Evolutionary conservation across 2,113 vertebrate species (phyloP).

Genomic region (Oophaga pumilio): DNA sequence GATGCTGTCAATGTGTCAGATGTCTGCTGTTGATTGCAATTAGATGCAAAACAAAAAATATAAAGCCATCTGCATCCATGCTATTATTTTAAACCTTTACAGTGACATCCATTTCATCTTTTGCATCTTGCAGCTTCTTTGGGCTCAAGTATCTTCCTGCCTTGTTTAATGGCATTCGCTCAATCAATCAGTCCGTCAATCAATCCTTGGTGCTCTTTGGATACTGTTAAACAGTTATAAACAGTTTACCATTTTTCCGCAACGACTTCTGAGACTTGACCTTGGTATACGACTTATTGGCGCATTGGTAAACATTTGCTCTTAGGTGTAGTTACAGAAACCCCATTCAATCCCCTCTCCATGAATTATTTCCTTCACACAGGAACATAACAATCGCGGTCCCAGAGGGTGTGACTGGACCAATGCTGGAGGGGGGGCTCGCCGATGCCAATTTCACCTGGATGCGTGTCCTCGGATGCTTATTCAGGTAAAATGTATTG

Average conservation of each 20-base stretch:
- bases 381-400: no score
- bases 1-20: constrained; percentile 99
- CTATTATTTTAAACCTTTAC: constrained; percentile 81
- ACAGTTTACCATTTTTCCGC: not conserved
- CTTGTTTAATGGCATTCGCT: constrained; percentile 64
- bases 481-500: no score
- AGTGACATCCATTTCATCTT: constrained; percentile 74
- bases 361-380: not conserved
- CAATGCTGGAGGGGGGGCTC: no score
- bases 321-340: not conserved
- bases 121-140: constrained; percentile 72
- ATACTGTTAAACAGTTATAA: constrained; percentile 57
- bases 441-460: no score
- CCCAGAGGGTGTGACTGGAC: no score
- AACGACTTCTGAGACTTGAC: not conserved
- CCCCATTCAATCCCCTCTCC: not conserved
- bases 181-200: constrained; percentile 60
- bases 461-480: no score
- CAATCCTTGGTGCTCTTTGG: constrained; percentile 64
- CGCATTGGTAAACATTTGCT: not conserved
- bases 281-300: not conserved
- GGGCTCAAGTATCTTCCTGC: constrained; percentile 73
- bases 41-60: constrained; percentile 93
- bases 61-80: constrained; percentile 85
- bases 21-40: constrained; percentile 99